Evolutionary conservation across 2,797 vertebrate species (phyloP).

Genomic region (Scolopax bukidnonensis): DNA sequence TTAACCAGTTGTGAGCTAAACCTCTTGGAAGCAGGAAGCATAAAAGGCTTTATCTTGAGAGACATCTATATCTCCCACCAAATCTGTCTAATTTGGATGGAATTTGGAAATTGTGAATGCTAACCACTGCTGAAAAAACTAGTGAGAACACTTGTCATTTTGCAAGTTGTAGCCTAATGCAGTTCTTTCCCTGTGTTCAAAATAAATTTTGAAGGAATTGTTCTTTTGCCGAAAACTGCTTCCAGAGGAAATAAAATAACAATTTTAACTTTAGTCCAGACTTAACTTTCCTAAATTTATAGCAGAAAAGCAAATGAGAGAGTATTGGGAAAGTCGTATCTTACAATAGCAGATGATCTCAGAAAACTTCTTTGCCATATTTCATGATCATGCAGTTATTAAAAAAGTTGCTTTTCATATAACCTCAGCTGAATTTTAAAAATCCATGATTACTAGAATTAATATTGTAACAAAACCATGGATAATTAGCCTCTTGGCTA

Average conservation of each 20-base stretch:
- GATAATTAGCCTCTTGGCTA: conserved; percentile 8
- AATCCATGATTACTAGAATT: not conserved
- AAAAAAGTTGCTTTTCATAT: not conserved
- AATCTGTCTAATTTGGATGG: not conserved
- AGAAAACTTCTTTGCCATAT: not conserved
- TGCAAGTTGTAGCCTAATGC: not conserved
- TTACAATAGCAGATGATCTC: not conserved
- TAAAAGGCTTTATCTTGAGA: not conserved
- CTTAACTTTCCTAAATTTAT: not conserved
- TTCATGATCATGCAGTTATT: conserved; percentile 1
- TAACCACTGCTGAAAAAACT: not conserved
- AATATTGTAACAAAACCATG: conserved; percentile 19
- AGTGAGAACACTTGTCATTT: not conserved
- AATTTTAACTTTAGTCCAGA: not conserved
- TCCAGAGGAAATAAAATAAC: not conserved
- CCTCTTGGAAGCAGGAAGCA: not conserved
- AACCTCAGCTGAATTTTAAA: conserved; percentile 34
- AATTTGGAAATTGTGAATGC: not conserved
- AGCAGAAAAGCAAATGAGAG: not conserved
- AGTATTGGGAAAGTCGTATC: not conserved
- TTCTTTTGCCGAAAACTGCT: not conserved
- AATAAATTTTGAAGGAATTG: not conserved
- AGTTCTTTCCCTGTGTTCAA: not conserved
- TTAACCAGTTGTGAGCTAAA: not conserved
- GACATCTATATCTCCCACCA: not conserved